Conservation (phyloP, 2,113 vertebrate genomes). For the Isurus oxyrinchus region DNA sequence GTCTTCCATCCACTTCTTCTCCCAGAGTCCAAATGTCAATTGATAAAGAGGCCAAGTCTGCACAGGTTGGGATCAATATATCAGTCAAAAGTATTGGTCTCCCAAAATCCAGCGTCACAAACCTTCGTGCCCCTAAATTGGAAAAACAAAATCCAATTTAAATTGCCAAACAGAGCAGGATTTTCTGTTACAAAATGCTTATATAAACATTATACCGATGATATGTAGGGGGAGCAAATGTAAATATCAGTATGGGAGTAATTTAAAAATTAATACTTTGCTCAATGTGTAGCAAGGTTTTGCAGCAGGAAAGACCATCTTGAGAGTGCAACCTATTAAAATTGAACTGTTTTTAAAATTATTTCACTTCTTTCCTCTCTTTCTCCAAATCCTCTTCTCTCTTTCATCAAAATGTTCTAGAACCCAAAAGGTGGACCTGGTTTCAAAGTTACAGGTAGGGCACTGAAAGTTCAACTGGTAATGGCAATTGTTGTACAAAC, state of each 20-base stretch:
- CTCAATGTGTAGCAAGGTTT: background rate
- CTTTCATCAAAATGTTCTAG: background rate
- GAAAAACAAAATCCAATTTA: background rate
- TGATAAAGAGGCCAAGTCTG: constrained; percentile 90
- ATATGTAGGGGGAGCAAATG: background rate
- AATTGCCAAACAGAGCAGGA: background rate
- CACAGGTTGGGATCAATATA: constrained; percentile 89
- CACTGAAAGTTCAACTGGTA: background rate
- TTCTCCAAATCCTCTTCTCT: background rate
- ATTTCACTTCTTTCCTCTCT: background rate
- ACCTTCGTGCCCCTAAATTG: constrained; percentile 82
- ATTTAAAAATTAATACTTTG: background rate
- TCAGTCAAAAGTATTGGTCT: constrained; percentile 88
- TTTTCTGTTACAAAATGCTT: background rate
- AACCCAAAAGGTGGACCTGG: background rate
- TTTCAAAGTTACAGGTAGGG: background rate
- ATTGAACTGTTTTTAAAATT: background rate
- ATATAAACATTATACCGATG: background rate
- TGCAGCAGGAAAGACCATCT: background rate
- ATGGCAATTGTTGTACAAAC: background rate
- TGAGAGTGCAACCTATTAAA: background rate
- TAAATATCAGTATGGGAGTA: background rate
- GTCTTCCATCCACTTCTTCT: constrained; percentile 91
- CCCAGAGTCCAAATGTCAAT: constrained; percentile 98
- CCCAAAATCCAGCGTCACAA: constrained; percentile 94